Conservation (phyloP, 1,140 invertebrate genomes). For the Drosophila nasuta region DNA sequence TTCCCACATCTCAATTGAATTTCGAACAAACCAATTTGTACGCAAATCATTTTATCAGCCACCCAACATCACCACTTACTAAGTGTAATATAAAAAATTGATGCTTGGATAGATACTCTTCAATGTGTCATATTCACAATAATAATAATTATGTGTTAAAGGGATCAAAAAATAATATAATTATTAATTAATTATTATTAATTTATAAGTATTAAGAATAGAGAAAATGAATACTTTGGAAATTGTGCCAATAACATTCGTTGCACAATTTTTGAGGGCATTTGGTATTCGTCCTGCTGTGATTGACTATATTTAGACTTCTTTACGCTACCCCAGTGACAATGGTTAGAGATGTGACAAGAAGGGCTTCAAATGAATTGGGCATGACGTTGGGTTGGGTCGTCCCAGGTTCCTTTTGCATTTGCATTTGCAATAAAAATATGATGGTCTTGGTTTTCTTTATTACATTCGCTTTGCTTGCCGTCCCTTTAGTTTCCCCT, state of each 20-base stretch:
- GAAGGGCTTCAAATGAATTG: constrained; percentile 46
- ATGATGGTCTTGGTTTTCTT: constrained; percentile 74
- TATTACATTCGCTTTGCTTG: constrained; percentile 61
- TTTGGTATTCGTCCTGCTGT: background rate
- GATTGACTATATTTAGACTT: constrained; percentile 5
- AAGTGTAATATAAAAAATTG: constrained; percentile 34
- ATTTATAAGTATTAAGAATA: too few relatives aligned
- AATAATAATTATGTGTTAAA: too few relatives aligned
- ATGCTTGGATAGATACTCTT: constrained; percentile 8
- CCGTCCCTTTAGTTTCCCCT: constrained; percentile 14
- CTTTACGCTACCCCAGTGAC: constrained; percentile 29
- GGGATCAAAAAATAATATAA: too few relatives aligned
- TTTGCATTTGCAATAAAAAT: constrained; percentile 76
- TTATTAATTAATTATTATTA: too few relatives aligned
- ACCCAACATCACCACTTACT: constrained; percentile 46
- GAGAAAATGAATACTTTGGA: too few relatives aligned
- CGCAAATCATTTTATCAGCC: constrained; percentile 78
- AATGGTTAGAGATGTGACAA: constrained; percentile 39
- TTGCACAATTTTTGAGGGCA: constrained; percentile 4
- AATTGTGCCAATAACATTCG: too few relatives aligned
- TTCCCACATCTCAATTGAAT: constrained; percentile 80
- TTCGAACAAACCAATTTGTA: constrained; percentile 73
- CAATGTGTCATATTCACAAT: background rate
- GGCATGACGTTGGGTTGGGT: constrained; percentile 14
- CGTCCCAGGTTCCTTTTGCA: constrained; percentile 54